Percentiles rank a stretch among this genome's conserved stretches.
Conservation (phyloP, 1,140 invertebrate species). For the Solenopsis fugax region DNA sequence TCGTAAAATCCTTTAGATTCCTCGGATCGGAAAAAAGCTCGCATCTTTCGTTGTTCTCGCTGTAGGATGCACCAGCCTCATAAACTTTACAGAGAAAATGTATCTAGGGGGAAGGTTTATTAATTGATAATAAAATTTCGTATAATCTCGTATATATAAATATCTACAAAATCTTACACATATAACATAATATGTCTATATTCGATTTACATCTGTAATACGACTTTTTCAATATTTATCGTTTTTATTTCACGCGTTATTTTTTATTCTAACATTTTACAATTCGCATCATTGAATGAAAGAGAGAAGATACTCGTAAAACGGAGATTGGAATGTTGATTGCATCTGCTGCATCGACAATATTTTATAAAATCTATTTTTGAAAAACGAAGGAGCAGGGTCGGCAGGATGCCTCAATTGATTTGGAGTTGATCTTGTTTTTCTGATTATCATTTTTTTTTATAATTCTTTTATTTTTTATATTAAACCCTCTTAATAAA, state of each 20-base stretch:
- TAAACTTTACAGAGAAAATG: not conserved
- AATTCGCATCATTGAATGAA: not conserved
- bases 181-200: not conserved
- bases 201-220: not conserved
- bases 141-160: not conserved
- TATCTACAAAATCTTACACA: not conserved
- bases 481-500: not conserved
- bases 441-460: not conserved
- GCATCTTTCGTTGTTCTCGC: slow-evolving; percentile 10
- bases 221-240: not conserved
- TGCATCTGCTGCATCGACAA: not conserved
- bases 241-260: not conserved
- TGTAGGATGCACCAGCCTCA: not conserved
- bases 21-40: slow-evolving; percentile 1
- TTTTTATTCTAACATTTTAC: not conserved
- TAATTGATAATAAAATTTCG: not conserved
- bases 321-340: not conserved
- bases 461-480: not conserved
- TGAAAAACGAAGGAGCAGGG: not conserved
- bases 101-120: not conserved
- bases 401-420: not conserved
- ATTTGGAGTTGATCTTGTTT: not conserved
- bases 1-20: slow-evolving; percentile 15
- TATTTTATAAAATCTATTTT: slow-evolving; percentile 5
- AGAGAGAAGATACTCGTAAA: not conserved